phyloP scores from a whole-genome alignment of 2,797 vertebrate genomes.

The Hephaestus fuliginosus region DNA sequence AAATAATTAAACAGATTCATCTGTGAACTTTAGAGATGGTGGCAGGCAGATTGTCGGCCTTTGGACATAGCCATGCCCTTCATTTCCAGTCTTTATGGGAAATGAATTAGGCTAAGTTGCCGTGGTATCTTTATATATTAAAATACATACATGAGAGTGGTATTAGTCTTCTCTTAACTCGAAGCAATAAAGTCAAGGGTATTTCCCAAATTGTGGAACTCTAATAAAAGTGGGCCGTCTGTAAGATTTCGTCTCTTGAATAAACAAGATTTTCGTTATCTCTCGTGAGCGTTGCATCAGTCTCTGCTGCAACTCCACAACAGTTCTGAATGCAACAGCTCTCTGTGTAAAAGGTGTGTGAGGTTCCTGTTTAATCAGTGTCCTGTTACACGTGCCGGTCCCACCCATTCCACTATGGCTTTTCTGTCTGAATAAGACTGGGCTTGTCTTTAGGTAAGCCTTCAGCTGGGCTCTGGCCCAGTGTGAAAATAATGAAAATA shows the following conservation, averaged over 20 bases:
- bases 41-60: neutral
- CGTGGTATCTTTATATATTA: no score
- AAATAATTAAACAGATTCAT: no score
- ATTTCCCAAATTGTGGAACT: no score
- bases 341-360: neutral
- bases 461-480: neutral
- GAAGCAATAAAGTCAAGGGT: no score
- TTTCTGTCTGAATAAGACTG: no score
- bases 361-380: neutral
- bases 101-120: neutral
- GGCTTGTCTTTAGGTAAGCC: no score
- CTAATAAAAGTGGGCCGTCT: no score
- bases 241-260: no score
- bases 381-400: neutral
- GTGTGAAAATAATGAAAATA: no score
- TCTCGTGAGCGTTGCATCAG: neutral
- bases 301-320: neutral
- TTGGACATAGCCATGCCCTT: neutral
- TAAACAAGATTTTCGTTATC: no score
- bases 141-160: neutral
- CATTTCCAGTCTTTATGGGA: neutral
- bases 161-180: neutral
- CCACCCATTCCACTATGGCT: no score
- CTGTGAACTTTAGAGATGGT: neutral
- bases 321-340: neutral